Base-by-base conservation (phyloP, 2,797 vertebrate genomes). In the Molothrus ater region DNA sequence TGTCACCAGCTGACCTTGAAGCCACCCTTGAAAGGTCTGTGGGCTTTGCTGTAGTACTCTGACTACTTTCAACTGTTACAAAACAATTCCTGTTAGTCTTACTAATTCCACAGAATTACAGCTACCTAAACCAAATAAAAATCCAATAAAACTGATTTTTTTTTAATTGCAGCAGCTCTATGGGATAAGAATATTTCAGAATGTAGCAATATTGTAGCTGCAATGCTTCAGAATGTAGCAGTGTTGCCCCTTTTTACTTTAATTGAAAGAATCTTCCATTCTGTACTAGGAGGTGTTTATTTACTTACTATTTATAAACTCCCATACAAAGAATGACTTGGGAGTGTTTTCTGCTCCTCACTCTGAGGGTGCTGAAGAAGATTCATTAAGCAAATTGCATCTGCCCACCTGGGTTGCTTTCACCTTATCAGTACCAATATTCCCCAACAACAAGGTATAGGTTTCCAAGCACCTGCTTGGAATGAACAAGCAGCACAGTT, bases 21-120 rank as follows among this genome's bases (percentile, higher is more conserved):
- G 97, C 61, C 78, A 97, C 79, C 94, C 93, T 97, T 88, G 97
- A 87, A 92, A 96, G 94, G 76, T 96, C 88, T 86, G 97, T 97
- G 40, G 97, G 97, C 64, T 96, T 92, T 92, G 94, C 96, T 72
- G 97, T 97, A 92, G 97, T 81, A 95, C 85, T 97, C 57, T 38
- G 91, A 82, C 92, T 92, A 88, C 87, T 95, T 69, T 92, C 97
- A 88, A 47, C 95, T 96, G 92, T 83, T 84, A n/a, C 7, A 94
- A 95, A 79, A 93, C 34, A 93, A 82, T 42, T 94, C 71, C n/a
- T 60, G 13, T 95, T 76, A 95, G 86, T 82, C 9, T 68, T 54
- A 38, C 7, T 57, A 26, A 64, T 81, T 80, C 34, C 38, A 81
- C 25, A 56, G 24, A 88, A 76, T 42, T 80, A 54, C 25, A 83